Evolutionary conservation across 2,888 invertebrate genomes (phyloP), one percentile per base, ranked within the genome.

Genomic region (Lasioglossum villosulum): DNA sequence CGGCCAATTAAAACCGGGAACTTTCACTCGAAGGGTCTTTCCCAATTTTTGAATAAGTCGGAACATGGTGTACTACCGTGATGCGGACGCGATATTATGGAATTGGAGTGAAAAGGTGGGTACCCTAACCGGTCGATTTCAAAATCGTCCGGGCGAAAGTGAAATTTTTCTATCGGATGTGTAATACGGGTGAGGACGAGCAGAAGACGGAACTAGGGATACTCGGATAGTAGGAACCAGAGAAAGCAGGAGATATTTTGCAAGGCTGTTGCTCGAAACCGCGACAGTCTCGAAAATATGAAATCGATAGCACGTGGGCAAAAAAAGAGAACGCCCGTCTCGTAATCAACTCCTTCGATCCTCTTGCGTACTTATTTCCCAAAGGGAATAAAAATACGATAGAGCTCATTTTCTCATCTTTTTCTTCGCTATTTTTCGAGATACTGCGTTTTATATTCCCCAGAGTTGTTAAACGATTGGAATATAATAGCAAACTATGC

Each of bases 121-220:
- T 12, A 19, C 4, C 19, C 42, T 19, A 66, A 39, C 52, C 59
- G 74, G 71, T 37, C 27, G 75, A 56, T 88, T 84, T 83, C 81
- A 79, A 89, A 89, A 88, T 80, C 77, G 12, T 6, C 30, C n/a
- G 73, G 75, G 75, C 70, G 84, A 88, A 86, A 88, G 88, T 81
- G 86, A 83, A 89, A 63, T 80, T 70, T 78, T 82, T 72, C 70
- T 52, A 66, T 48, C 45, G 52, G n/a, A 23, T 48, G 66, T 19
- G 52, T 48, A 19, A 66, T 23, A 63, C 63, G 14, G 16, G 48
- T 37, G 45, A 52, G 71, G 19, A 5, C 56, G 56, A 23, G 34
- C 16, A 12, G 27, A 27, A 27, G 30, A 27, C 45, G 71, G 23
- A 71, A 70, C 68, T 23, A 71, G 59, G 66, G 37, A 73, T 68